A percentile compares a stretch with the other conserved stretches of the same genome.
Conservation (phyloP, 30 jellyfish, hydroid and myxozoan genomes). For the Hydra vulgaris region DNA sequence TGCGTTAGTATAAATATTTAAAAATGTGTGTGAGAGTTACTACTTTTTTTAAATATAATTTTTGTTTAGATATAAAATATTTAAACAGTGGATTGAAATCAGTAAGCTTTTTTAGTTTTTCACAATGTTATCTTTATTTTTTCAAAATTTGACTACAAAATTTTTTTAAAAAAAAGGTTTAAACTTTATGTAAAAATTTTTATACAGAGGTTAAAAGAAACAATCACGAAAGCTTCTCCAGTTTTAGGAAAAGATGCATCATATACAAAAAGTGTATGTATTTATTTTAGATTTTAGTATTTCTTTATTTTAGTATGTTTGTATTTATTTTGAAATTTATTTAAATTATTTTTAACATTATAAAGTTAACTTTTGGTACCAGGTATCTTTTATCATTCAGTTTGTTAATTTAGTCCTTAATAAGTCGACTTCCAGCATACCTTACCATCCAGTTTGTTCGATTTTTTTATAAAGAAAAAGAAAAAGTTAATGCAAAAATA, state of each 20-base stretch:
- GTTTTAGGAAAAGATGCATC: slow-evolving; percentile 69
- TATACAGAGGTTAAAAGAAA: slow-evolving; percentile 63
- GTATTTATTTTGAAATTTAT: too few species aligned
- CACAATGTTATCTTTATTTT: not conserved
- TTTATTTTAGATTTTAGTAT: not conserved
- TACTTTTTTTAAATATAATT: not conserved
- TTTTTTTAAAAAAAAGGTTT: not conserved
- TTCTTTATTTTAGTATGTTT: not conserved
- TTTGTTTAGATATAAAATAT: slow-evolving; percentile 27
- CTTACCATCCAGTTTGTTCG: slow-evolving; percentile 80
- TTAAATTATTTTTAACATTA: not conserved
- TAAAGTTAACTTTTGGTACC: too few species aligned
- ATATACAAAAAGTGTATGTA: slow-evolving; percentile 59
- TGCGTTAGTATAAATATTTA: too few species aligned
- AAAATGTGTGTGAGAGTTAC: too few species aligned
- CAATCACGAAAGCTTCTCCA: slow-evolving; percentile 59
- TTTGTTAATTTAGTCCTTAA: slow-evolving; percentile 45
- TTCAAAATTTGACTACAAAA: not conserved
- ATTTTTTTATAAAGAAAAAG: slow-evolving; percentile 84
- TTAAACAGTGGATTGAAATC: slow-evolving; percentile 39
- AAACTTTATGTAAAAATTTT: not conserved
- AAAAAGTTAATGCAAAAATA: slow-evolving; percentile 82
- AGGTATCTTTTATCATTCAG: too few species aligned
- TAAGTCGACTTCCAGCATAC: slow-evolving; percentile 88
- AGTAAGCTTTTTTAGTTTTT: slow-evolving; percentile 31